Evolutionary conservation across 1,140 invertebrate species (phyloP), one percentile per base, ranked within the genome.

Genomic region (Lepidostoma basale): DNA sequence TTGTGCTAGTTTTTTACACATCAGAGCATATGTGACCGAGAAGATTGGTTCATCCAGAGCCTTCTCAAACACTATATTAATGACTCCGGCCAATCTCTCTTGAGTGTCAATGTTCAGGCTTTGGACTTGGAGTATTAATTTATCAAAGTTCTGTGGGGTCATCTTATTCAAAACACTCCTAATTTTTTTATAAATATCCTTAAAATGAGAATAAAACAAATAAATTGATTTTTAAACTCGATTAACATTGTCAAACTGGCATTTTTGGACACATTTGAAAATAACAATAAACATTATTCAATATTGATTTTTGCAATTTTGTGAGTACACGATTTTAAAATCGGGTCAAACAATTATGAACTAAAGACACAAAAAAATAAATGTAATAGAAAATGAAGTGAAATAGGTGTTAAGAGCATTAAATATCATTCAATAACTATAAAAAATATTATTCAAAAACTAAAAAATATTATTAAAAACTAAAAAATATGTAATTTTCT

Each of bases 31-130:
- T 0, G 92, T 90, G 26, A 91, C 88, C 3, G 94, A 93, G 77
- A 97, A 98, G 76, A 89, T 92, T 2, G 95, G 96, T 78, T 98
- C 96, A 83, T 96, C 92, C 25, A 98, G 89, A 30, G 96, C 96
- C 81, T 97, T 98, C 76, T 97, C 93, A 82, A 98, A 98, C 1
- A 98, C 90, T 62, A 98, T 85, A 77, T 94, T 87, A 75, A 97
- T 96, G 9, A 97, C 92, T 65, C 90, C 90, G 70, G 90, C 85
- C 18, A 98, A 81, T 73, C 92, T 86, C 23, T 91, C 89, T 54
- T 88, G 87, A 2, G 88, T 93, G 78, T 96, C 89, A 64, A 98
- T 95, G 54, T 89, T 83, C 12, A 98, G 82, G 10, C 82, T 74
- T 62, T 89, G 85, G 36, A 97, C 88, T 83, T 94, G 91, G 20